Percentiles rank a stretch among this genome's conserved stretches.
These are phyloP conservation scores for Danaus chrysippus DNA, from an alignment of 2,888 invertebrate genomes.

Conservation along the genomic window DNA sequence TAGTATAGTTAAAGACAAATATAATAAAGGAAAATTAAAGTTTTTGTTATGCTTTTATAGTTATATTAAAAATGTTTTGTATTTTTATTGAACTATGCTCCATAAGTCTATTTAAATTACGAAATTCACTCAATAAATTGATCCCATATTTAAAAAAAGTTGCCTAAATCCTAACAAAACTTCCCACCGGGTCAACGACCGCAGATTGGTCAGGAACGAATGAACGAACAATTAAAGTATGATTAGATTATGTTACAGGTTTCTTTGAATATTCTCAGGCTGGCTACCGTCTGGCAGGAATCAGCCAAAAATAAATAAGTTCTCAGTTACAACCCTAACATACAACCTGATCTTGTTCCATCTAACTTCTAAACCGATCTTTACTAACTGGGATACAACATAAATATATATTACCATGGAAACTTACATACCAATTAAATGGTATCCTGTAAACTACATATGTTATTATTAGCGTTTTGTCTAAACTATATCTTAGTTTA, in stretches of 20 bases:
- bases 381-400: too few relatives aligned
- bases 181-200: constrained; percentile 21
- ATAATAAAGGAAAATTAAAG: not conserved
- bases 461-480: too few relatives aligned
- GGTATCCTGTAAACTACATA: too few relatives aligned
- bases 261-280: constrained; percentile 16
- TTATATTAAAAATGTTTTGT: too few relatives aligned
- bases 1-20: not conserved
- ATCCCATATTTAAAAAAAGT: not conserved
- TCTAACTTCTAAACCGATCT: too few relatives aligned
- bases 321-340: not conserved
- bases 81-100: too few relatives aligned
- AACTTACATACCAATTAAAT: too few relatives aligned
- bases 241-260: constrained; percentile 26
- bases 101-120: too few relatives aligned
- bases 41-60: not conserved
- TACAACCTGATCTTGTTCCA: too few relatives aligned
- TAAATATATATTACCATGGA: too few relatives aligned
- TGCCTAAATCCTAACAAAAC: not conserved
- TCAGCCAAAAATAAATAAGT: not conserved
- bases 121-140: not conserved
- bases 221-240: constrained; percentile 17
- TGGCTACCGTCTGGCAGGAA: constrained; percentile 2
- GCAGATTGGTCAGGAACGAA: constrained; percentile 26
- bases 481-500: too few relatives aligned